Base-by-base conservation (phyloP, 2,113 vertebrate genomes). In the Galemys pyrenaicus region DNA sequence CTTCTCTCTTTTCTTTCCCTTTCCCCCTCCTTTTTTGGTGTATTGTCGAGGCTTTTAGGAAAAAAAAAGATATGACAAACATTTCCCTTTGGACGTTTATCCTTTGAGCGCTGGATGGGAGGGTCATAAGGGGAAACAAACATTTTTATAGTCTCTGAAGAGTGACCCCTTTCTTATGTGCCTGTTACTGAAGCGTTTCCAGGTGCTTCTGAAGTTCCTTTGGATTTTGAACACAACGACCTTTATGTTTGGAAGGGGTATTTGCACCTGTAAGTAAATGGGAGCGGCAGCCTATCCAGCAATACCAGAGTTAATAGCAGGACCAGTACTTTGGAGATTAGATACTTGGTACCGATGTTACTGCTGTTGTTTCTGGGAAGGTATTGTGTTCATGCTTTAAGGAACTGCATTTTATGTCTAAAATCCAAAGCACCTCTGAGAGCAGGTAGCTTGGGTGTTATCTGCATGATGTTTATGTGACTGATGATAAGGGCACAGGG, bases 121-220 rank as follows among this genome's bases (percentile, higher is more conserved):
- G 37, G 68, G 39, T 19, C 20, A 4, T 3, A 15, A 11, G 62
- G 32, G 41, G 67, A 35, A 32, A 37, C 73, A 35, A 17, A 16
- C 35, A 19, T 51, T 56, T 60, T 19, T 6, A 39, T 26, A 58
- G 2, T 70, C 77, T 54, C 44, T 11, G 78, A 39, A 82, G 90
- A 95, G 96, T 51, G 64, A 89, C 68, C 73, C 58, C 39, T 1
- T 32, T n/a, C 46, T 44, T 62, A 9, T 2, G 12, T 4, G 62
- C 46, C 54, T 4, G 71, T 8, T 77, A 32, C 85, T 1, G 49
- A 32, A 30, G 54, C 73, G 0, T 78, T 6, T 71, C 7, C 20
- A 80, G 54, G 54, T n/a, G 84, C 90, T 80, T 80, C 20, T 71
- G 82, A 94, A 96, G 93, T 95, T 89, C 39, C 2, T 51, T 17